Base-by-base conservation (phyloP, 2,797 vertebrate genomes). In the Synaphobranchus kaupii region DNA sequence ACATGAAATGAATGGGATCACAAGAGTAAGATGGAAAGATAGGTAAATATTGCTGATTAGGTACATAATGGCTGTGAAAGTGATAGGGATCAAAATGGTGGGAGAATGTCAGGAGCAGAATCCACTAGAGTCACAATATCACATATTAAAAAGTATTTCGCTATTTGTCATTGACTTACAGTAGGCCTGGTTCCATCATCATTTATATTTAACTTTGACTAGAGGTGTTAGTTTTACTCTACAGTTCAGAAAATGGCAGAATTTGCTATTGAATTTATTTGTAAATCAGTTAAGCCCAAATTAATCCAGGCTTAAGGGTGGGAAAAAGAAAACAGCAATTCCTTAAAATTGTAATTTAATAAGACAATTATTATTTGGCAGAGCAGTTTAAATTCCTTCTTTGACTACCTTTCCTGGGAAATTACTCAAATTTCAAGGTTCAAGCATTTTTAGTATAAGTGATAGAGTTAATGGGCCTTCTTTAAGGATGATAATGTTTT, bases 401-500 rank as follows among this genome's bases (percentile, higher is more conserved):
- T 60, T 58, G 83, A 31, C 54, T 60, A 48, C 83, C 83, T 84
- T 56, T 63, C 5, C 54, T 34, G 56, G 56, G 56, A 84, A 28
- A 84, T 84, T n/a, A 56, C 83, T 31, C 52, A 54, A 31, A 84
- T 84, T 84, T 44, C 83, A 63, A 22, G 54, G 83, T 63, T 60
- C 83, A 13, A 22, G 66, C 63, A 73, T 68, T 15, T 52, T 73
- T 15, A 4, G 60, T 73, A 22, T 47, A 60, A 20, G 31, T 84
- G 54, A 58, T 25, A 85, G 84, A 52, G 63, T 58, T 84, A 63
- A 76, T 50, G 71, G 66, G 15, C 8, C 13, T 84, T 71, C 68
- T 87, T 78, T 84, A 50, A 34, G 66, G 52, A 71, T 17, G 22
- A 56, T 34, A 71, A 44, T 52, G 47, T 87, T 87, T 71, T 71